Conservation (phyloP, 2,888 invertebrate species). For the Monopis laevigella region DNA sequence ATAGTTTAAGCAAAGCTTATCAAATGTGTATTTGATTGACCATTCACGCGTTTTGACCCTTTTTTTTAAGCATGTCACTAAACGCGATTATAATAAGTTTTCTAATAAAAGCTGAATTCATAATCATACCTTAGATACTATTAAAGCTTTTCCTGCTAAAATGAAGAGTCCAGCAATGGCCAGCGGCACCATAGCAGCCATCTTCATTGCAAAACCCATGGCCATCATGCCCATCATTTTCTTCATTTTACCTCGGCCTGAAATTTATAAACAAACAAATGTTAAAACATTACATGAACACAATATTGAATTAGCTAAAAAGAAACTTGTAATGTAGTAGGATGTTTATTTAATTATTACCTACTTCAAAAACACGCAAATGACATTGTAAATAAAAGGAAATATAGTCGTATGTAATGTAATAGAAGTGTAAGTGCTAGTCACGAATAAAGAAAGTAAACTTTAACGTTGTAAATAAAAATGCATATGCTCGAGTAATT, state of each 20-base stretch:
- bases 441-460: constrained; percentile 3
- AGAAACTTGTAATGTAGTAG: background rate
- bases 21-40: too few species aligned
- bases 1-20: too few species aligned
- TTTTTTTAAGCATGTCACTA: too few species aligned
- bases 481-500: background rate
- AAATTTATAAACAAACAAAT: constrained; percentile 23
- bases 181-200: constrained; percentile 82
- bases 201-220: constrained; percentile 87
- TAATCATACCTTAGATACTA: constrained; percentile 71
- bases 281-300: background rate
- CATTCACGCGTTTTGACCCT: too few species aligned
- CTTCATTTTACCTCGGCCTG: constrained; percentile 87
- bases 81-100: too few species aligned
- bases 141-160: constrained; percentile 86
- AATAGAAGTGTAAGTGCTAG: constrained; percentile 4
- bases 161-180: constrained; percentile 84
- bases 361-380: background rate
- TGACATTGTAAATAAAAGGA: background rate
- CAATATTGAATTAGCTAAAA: background rate
- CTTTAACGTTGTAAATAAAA: too few species aligned
- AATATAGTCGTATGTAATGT: too few species aligned
- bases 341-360: background rate
- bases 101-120: too few species aligned
- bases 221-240: constrained; percentile 93